Evolutionary conservation across 1,140 invertebrate species (phyloP).

Genomic region (Zaprionus inermis): DNA sequence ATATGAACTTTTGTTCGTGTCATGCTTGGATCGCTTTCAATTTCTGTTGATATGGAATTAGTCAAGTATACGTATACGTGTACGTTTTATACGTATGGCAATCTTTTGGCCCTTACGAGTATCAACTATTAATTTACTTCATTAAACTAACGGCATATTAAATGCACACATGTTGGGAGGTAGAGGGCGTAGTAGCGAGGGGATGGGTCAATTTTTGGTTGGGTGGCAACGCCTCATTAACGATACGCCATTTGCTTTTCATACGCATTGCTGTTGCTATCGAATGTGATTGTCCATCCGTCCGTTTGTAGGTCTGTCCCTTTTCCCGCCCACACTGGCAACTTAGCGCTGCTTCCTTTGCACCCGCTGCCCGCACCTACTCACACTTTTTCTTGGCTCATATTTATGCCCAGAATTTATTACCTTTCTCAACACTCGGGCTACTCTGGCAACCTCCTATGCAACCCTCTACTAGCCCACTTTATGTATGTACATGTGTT

Average conservation of each 20-base stretch:
- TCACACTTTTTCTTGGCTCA: slow-evolving; percentile 24
- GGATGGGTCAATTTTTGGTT: slow-evolving; percentile 12
- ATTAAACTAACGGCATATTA: slow-evolving; percentile 69
- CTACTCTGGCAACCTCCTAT: too few relatives aligned
- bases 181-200: neutral
- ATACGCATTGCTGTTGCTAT: slow-evolving; percentile 2
- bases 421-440: slow-evolving; percentile 34
- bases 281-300: slow-evolving; percentile 3
- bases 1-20: slow-evolving; percentile 14
- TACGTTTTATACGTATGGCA: slow-evolving; percentile 7
- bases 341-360: too few relatives aligned
- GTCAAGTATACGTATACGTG: neutral
- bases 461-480: neutral
- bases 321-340: neutral
- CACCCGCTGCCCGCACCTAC: too few relatives aligned
- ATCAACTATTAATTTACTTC: slow-evolving; percentile 65
- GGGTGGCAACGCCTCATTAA: slow-evolving; percentile 59
- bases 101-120: slow-evolving; percentile 7
- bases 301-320: neutral
- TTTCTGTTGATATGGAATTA: slow-evolving; percentile 9
- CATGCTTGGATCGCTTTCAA: slow-evolving; percentile 22
- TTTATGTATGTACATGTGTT: slow-evolving; percentile 8
- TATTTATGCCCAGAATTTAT: slow-evolving; percentile 71
- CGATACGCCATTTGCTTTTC: slow-evolving; percentile 59
- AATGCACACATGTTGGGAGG: slow-evolving; percentile 50